Conservation (phyloP, 2,797 vertebrate species). For the Telmatherina bonti region DNA sequence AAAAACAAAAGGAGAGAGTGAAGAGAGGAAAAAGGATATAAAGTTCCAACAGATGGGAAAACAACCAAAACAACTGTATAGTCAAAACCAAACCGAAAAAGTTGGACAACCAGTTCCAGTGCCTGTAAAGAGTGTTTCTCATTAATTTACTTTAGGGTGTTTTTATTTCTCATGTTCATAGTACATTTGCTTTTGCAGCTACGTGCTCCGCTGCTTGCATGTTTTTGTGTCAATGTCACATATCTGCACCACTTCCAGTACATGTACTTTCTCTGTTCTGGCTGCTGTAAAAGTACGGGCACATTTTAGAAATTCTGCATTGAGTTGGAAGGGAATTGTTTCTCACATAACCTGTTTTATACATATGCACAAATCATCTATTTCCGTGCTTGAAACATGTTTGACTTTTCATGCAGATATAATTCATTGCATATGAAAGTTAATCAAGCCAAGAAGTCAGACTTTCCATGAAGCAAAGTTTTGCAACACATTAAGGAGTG, state of each 20-base stretch:
- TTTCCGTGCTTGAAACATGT: background rate
- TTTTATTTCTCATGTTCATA: background rate
- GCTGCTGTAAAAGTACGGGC: background rate
- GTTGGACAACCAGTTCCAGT: too few species aligned
- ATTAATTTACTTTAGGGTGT: background rate
- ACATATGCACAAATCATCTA: background rate
- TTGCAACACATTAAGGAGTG: slow-evolving; percentile 5
- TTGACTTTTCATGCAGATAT: background rate
- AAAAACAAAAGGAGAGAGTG: background rate
- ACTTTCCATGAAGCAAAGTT: slow-evolving; percentile 13
- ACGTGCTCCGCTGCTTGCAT: too few species aligned
- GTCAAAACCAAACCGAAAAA: too few species aligned
- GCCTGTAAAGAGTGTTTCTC: too few species aligned
- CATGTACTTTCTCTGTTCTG: background rate
- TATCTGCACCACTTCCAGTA: background rate
- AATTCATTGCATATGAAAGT: slow-evolving; percentile 5
- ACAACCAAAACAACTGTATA: too few species aligned
- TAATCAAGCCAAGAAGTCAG: slow-evolving; percentile 6
- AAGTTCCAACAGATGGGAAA: too few species aligned
- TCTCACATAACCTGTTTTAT: too few species aligned
- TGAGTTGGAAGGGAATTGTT: too few species aligned
- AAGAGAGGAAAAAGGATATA: background rate
- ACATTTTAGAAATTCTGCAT: background rate
- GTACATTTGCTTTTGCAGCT: background rate
- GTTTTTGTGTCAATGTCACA: background rate